A percentile compares a stretch with the other conserved stretches of the same genome.
Conservation (phyloP, 2,113 vertebrate species). For the Lepus europaeus region DNA sequence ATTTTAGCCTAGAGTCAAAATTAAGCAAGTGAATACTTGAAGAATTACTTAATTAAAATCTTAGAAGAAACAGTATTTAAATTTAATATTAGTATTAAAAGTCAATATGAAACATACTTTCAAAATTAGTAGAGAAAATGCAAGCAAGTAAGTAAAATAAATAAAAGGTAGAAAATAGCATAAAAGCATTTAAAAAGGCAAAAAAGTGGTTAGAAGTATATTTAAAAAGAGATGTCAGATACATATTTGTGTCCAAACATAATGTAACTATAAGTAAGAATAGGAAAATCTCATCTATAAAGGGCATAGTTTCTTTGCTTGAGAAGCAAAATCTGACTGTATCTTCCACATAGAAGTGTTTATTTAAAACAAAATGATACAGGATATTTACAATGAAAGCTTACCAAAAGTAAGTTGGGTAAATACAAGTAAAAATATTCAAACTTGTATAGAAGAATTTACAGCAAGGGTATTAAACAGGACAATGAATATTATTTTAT, state of each 20-base stretch:
- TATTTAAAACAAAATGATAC: slow-evolving; percentile 48
- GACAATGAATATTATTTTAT: slow-evolving; percentile 47
- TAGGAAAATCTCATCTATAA: not conserved
- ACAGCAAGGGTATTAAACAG: slow-evolving; percentile 51
- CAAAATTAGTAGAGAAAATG: slow-evolving; percentile 39
- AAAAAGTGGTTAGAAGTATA: not conserved
- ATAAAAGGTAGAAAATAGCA: not conserved
- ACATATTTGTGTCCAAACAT: not conserved
- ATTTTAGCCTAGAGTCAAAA: not conserved
- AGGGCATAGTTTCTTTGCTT: not conserved
- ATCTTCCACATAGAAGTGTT: not conserved
- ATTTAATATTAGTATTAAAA: not conserved
- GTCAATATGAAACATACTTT: not conserved
- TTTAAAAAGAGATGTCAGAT: not conserved
- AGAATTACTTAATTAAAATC: not conserved
- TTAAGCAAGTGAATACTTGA: slow-evolving; percentile 33
- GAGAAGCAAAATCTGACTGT: slow-evolving; percentile 2
- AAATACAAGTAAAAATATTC: slow-evolving; percentile 41
- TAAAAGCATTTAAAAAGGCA: not conserved
- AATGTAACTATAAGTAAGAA: not conserved
- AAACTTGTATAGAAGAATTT: slow-evolving; percentile 42
- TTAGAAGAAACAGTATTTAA: not conserved
- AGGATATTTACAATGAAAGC: slow-evolving; percentile 34
- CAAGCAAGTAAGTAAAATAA: not conserved
- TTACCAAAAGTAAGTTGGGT: slow-evolving; percentile 55